Evolutionary conservation across 1,140 invertebrate genomes (phyloP).

Genomic region (Drosophila sp.): DNA sequence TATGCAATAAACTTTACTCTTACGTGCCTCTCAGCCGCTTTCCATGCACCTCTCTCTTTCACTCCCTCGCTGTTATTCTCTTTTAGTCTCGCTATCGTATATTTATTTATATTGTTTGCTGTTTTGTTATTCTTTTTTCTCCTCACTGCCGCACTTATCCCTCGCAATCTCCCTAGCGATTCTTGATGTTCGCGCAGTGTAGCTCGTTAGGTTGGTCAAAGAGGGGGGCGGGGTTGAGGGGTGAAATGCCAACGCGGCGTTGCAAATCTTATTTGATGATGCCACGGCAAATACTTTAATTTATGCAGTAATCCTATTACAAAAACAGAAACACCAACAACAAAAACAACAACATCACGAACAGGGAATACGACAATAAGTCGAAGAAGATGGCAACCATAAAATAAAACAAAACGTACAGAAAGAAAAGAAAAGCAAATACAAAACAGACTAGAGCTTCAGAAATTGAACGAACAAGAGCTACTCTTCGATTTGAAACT

Average conservation of each 20-base stretch:
- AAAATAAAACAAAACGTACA: conserved; percentile 56
- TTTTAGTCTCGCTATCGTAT: conserved; percentile 4
- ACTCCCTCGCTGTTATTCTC: conserved; percentile 1
- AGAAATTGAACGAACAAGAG: background rate
- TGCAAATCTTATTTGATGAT: conserved; percentile 81
- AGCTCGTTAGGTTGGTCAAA: conserved; percentile 56
- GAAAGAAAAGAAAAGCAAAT: too few species aligned
- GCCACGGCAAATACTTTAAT: conserved; percentile 79
- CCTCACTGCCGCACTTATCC: conserved; percentile 57
- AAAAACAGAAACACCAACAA: conserved; percentile 54
- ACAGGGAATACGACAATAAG: conserved; percentile 22
- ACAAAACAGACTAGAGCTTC: background rate
- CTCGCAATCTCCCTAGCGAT: conserved; percentile 46
- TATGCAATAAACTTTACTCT: conserved; percentile 82
- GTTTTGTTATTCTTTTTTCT: conserved; percentile 49
- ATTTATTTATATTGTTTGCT: conserved; percentile 72
- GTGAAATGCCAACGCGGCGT: conserved; percentile 34
- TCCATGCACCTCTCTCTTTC: conserved; percentile 8
- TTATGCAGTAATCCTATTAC: conserved; percentile 82
- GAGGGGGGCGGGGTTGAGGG: background rate
- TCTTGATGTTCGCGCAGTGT: conserved; percentile 76
- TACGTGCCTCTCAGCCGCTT: conserved; percentile 67
- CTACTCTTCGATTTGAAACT: background rate
- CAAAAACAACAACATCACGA: conserved; percentile 27
- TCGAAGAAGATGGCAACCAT: conserved; percentile 49